phyloP scores from a whole-genome alignment of 2,888 invertebrate species.

The Drosophila affinis region DNA sequence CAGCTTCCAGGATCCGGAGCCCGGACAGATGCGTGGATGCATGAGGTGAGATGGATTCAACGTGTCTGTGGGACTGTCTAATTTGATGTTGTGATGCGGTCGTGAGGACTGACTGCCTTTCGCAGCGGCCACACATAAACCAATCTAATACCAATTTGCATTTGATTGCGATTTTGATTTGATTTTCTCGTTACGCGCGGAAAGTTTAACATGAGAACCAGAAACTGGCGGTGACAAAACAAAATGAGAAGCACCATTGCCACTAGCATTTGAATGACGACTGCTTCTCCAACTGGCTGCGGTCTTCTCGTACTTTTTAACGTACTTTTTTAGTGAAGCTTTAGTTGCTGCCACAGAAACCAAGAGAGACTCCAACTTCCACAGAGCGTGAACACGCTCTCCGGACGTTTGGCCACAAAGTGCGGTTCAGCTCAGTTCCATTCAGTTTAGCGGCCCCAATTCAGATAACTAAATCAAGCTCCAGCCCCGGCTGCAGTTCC shows the following conservation, averaged over 20 bases:
- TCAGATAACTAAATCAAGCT: conserved; percentile 67
- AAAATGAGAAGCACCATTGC: conserved; percentile 41
- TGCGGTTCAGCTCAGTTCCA: conserved; percentile 43
- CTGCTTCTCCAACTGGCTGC: conserved; percentile 55
- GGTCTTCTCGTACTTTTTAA: conserved; percentile 32
- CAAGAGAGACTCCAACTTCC: conserved; percentile 53
- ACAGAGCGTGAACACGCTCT: conserved; percentile 41
- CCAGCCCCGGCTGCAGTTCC: conserved; percentile 41
- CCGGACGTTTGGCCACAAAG: conserved; percentile 56
- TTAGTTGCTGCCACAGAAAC: conserved; percentile 41
- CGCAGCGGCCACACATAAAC: conserved; percentile 65
- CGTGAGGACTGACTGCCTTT: conserved; percentile 25
- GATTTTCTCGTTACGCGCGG: conserved; percentile 60
- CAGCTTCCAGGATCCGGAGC: conserved; percentile 47
- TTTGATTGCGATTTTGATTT: conserved; percentile 76
- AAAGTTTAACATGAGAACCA: conserved; percentile 50
- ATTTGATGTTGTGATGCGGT: conserved; percentile 51
- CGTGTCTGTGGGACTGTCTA: conserved; percentile 45
- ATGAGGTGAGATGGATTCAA: conserved; percentile 22
- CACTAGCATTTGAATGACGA: conserved; percentile 35
- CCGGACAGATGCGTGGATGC: conserved; percentile 61
- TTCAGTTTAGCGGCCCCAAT: conserved; percentile 31
- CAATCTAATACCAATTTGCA: conserved; percentile 79
- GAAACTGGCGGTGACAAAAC: conserved; percentile 24
- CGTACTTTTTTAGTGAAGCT: conserved; percentile 27